A percentile compares a stretch with the other conserved stretches of the same genome.
Conservation (phyloP, 2,888 invertebrate genomes). For the Eledona agricola region DNA sequence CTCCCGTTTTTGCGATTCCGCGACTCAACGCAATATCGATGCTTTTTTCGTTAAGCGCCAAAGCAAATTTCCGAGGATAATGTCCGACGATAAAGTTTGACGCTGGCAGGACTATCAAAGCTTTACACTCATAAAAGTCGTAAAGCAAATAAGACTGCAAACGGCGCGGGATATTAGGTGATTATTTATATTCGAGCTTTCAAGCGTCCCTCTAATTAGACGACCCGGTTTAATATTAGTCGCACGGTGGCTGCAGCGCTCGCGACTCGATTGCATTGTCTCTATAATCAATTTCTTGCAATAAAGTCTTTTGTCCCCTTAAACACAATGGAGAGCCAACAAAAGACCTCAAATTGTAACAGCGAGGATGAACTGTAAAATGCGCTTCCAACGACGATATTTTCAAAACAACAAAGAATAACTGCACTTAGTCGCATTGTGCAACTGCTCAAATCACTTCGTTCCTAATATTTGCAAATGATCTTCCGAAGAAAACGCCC, state of each 20-base stretch:
- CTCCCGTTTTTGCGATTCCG: conserved; percentile 7
- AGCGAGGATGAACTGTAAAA: not conserved
- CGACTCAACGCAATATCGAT: conserved; percentile 16
- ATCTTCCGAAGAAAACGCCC: too few relatives aligned
- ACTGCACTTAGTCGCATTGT: too few relatives aligned
- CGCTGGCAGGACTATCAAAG: conserved; percentile 14
- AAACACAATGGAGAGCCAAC: conserved; percentile 18
- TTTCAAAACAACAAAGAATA: not conserved
- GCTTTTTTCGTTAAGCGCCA: conserved; percentile 8
- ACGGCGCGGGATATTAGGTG: conserved; percentile 9
- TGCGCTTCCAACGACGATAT: too few relatives aligned
- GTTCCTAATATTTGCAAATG: too few relatives aligned
- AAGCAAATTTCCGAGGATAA: conserved; percentile 18
- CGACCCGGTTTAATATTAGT: conserved; percentile 11
- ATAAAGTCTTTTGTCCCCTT: conserved; percentile 21
- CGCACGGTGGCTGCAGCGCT: conserved; percentile 12
- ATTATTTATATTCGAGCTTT: conserved; percentile 13
- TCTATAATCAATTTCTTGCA: conserved; percentile 27
- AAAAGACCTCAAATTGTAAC: conserved; percentile 16
- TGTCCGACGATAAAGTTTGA: conserved; percentile 13
- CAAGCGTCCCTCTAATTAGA: conserved; percentile 18
- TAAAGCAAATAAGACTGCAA: conserved; percentile 16
- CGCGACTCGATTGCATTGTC: conserved; percentile 18
- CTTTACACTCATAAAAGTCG: conserved; percentile 15
- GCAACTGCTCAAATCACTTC: too few relatives aligned